phyloP scores from a whole-genome alignment of 2,888 invertebrate genomes.

The Ichneumoninae sp. region DNA sequence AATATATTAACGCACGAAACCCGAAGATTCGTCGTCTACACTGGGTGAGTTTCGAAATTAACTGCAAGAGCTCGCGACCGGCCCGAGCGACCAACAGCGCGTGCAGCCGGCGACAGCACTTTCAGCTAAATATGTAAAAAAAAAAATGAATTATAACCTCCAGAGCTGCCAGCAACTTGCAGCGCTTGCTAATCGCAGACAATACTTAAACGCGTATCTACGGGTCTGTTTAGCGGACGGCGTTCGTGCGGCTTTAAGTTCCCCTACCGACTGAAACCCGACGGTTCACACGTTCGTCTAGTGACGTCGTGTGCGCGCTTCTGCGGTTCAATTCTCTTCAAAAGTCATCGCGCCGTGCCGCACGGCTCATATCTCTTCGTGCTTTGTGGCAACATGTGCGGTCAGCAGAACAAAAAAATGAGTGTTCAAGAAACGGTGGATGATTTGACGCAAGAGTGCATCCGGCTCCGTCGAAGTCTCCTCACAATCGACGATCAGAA shows the following conservation, averaged over 20 bases:
- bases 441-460: constrained; percentile 85
- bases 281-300: constrained; percentile 8
- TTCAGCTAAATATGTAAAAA: background rate
- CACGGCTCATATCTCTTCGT: constrained; percentile 30
- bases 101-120: background rate
- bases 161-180: background rate
- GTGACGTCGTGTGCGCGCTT: constrained; percentile 17
- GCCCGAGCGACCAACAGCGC: background rate
- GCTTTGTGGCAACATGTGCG: constrained; percentile 63
- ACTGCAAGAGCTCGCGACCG: background rate
- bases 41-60: background rate
- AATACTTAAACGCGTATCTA: background rate
- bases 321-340: background rate
- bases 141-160: background rate
- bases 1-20: constrained; percentile 4
- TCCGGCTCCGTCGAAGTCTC: constrained; percentile 86
- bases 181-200: background rate
- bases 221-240: background rate
- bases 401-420: constrained; percentile 76
- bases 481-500: constrained; percentile 79
- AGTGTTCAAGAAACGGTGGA: constrained; percentile 76
- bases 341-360: constrained; percentile 6
- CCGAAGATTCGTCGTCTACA: background rate
- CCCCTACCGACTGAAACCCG: constrained; percentile 15
- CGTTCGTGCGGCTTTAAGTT: background rate